phyloP scores from a whole-genome alignment of 2,113 vertebrate species.

The Arvicanthis niloticus region DNA sequence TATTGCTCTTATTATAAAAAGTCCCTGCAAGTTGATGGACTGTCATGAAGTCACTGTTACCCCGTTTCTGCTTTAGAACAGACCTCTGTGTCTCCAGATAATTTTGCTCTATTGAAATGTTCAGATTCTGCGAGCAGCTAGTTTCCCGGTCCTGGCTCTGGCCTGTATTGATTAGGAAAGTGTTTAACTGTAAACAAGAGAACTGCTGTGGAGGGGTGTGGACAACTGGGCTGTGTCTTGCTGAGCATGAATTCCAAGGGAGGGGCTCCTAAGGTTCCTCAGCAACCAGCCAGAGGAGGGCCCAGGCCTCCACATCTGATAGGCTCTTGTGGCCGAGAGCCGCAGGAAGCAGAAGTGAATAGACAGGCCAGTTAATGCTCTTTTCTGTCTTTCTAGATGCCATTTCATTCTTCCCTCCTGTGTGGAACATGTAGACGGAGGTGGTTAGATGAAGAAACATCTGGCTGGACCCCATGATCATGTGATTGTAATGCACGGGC shows the following conservation, averaged over 20 bases:
- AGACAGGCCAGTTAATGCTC: background rate
- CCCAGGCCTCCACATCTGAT: background rate
- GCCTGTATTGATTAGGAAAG: background rate
- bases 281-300: background rate
- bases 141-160: background rate
- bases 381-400: background rate
- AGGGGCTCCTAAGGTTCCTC: background rate
- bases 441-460: background rate
- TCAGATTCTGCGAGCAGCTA: slow-evolving; percentile 80
- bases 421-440: background rate
- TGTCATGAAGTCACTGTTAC: slow-evolving; percentile 85
- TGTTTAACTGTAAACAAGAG: background rate
- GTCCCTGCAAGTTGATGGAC: slow-evolving; percentile 82
- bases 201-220: background rate
- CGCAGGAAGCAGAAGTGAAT: background rate
- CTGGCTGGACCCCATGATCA: background rate
- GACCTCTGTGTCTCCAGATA: slow-evolving; percentile 77
- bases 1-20: slow-evolving; percentile 85
- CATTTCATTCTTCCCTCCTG: background rate
- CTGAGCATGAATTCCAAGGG: background rate
- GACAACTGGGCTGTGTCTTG: background rate
- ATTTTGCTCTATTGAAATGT: slow-evolving; percentile 85
- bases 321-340: background rate
- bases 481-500: slow-evolving; percentile 58
- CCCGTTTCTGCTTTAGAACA: slow-evolving; percentile 85